Evolutionary conservation across 2,797 vertebrate species (phyloP).

Genomic region (Denticeps clupeoides): DNA sequence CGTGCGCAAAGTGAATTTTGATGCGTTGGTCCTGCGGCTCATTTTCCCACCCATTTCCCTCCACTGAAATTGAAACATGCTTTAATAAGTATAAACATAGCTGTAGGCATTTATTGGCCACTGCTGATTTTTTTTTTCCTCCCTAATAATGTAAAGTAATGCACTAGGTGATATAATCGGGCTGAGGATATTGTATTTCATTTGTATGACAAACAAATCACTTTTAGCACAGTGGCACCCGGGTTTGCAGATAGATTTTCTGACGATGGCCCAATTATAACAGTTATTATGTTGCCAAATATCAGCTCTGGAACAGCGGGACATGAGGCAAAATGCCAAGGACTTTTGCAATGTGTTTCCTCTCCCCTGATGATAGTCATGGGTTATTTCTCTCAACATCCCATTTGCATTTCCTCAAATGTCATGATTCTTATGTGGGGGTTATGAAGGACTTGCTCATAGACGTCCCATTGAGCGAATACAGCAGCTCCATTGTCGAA

Average conservation of each 20-base stretch:
- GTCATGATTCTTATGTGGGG: background rate
- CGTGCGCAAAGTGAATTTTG: background rate
- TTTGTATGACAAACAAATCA: background rate
- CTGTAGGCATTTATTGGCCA: background rate
- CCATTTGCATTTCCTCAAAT: conserved; percentile 14
- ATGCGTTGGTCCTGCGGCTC: background rate
- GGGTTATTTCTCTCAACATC: conserved; percentile 14
- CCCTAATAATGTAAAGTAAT: background rate
- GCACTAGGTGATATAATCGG: background rate
- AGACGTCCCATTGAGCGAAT: background rate
- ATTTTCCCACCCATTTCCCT: background rate
- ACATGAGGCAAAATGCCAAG: conserved; percentile 19
- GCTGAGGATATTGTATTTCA: background rate
- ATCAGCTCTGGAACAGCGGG: conserved; percentile 20
- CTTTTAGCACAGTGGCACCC: background rate
- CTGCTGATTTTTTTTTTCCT: background rate
- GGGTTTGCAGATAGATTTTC: background rate
- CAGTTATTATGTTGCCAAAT: conserved; percentile 18
- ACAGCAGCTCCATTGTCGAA: background rate
- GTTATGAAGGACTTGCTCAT: background rate
- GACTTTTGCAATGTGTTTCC: conserved; percentile 28
- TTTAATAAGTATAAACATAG: background rate
- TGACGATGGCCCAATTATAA: background rate
- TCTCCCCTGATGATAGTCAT: conserved; percentile 27
- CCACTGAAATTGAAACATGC: background rate